phyloP scores from a whole-genome alignment of 1,140 invertebrate genomes.

The Drosophila mojavensis region DNA sequence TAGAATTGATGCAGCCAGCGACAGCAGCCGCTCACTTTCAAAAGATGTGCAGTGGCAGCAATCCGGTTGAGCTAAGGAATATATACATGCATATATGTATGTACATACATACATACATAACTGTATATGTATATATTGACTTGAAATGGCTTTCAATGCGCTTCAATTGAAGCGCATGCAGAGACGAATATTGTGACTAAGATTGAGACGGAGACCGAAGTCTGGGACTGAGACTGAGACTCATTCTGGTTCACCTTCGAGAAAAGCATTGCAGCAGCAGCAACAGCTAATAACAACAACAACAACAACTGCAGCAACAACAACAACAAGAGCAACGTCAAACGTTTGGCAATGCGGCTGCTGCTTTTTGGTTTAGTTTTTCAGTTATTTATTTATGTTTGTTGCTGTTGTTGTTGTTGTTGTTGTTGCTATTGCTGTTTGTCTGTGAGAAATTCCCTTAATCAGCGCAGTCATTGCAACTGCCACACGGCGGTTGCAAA shows the following conservation, averaged over 20 bases:
- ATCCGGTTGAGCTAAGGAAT: constrained; percentile 54
- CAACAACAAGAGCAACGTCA: constrained; percentile 24
- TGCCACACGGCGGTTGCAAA: constrained; percentile 30
- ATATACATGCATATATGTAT: background rate
- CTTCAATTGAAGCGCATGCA: constrained; percentile 51
- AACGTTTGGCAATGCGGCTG: constrained; percentile 39
- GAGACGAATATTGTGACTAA: constrained; percentile 34
- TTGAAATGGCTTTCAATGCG: constrained; percentile 44
- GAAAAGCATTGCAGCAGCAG: constrained; percentile 57
- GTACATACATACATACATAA: background rate
- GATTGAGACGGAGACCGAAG: constrained; percentile 24
- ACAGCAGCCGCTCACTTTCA: constrained; percentile 65
- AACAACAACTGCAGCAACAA: constrained; percentile 11
- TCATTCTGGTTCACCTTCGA: constrained; percentile 77
- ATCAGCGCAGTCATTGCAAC: constrained; percentile 64
- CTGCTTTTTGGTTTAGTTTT: constrained; percentile 34
- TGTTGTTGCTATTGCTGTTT: constrained; percentile 19
- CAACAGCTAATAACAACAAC: constrained; percentile 30
- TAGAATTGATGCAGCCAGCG: constrained; percentile 63
- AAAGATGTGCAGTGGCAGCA: constrained; percentile 74
- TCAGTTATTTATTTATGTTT: constrained; percentile 37
- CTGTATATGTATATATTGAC: constrained; percentile 8
- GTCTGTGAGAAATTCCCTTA: constrained; percentile 78
- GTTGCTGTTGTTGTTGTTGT: constrained; percentile 45
- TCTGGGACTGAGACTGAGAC: constrained; percentile 34